Evolutionary conservation across 2,797 vertebrate genomes (phyloP), one percentile per base, ranked within the genome.

Genomic region (Enoplosus armatus): DNA sequence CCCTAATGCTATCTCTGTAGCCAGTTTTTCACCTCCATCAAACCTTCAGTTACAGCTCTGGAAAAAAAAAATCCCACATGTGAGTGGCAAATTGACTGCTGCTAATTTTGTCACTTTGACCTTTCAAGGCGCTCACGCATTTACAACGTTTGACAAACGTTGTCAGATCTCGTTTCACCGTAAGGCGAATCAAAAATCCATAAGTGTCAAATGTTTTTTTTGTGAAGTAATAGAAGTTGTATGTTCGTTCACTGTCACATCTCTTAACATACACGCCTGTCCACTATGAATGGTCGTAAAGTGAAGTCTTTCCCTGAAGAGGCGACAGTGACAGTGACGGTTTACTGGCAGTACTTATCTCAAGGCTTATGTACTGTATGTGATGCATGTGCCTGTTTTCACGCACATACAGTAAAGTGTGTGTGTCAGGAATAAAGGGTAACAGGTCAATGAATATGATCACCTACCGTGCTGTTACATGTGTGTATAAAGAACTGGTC

Each of bases 1-100:
- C 71, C 66, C 37, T 75, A 51, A 72, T 65, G 61, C 60, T 84
- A 55, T 87, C 83, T 85, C 72, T 56, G 47, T 41, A 18, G 51
- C 29, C 29, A 14, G 43, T 74, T 56, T 73, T 64, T 41, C 56
- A 62, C 41, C 33, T 43, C 43, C 24, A 45, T 62, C 65, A 75
- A 77, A 75, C 59, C 31, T 61, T 82, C 63, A 37, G 22, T 68
- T 48, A 48, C 64, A 80, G 59, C 51, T 48, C 5, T 7, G 18
- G 33, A 6, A 22, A 24, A 53, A 29, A 29, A 64, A 29, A 77
- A 53, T 33, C 24, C n/a, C n/a, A 18, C 16, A 27, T 69, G 14
- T 66, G 61, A 54, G 56, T 53, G n/a, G 39, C 56, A 62, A 61
- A 64, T 78, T 81, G 58, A 56, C 72, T 56, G 12, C 0, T 60